Base-by-base conservation (phyloP, 2,797 vertebrate genomes). In the Eospalax fontanierii region DNA sequence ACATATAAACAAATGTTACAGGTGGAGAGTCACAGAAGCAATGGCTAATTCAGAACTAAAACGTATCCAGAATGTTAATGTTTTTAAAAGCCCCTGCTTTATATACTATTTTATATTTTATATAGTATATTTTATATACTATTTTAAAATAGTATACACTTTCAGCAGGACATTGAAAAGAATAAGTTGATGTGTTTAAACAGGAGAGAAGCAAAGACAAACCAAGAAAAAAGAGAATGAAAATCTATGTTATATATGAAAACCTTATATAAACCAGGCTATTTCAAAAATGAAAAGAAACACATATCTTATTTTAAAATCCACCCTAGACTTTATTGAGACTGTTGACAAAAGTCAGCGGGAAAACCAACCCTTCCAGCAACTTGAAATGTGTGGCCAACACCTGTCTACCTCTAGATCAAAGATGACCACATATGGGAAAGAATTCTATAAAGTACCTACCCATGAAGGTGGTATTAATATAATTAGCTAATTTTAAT, bases 401-500 rank as follows among this genome's bases (percentile, higher is more conserved):
- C 19, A 40, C 59, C 43, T 87, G 40, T 83, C 30, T 28, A 88
- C 75, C 40, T 68, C 65, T 35, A 68, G 90, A 97, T 97, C 92
- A 96, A 97, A 96, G 95, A 78, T 15, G n/a, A 43, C 10, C 40
- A 28, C 3, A 54, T 38, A 87, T 85, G 93, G 89, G 84, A 82
- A 93, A 91, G 59, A 90, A 43, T 70, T 91, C 76, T 87, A 68
- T 80, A 90, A 90, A 89, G 18, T 15, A 80, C 9, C 11, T 33
- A 28, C 26, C 28, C 46, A 50, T 78, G 70, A 81, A 84, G 16
- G 70, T 4, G 79, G 8, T 65, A 40, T 28, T 89, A 80, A 43
- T 76, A 76, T 91, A 94, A 95, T 92, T 93, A 93, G 74, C 74
- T 81, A 73, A 93, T 86, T 90, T 92, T 95, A 97, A 87, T 96